Evolutionary conservation across 2,888 invertebrate genomes (phyloP), one percentile per base, ranked within the genome.

Genomic region (Xanthorhoe spadicearia): DNA sequence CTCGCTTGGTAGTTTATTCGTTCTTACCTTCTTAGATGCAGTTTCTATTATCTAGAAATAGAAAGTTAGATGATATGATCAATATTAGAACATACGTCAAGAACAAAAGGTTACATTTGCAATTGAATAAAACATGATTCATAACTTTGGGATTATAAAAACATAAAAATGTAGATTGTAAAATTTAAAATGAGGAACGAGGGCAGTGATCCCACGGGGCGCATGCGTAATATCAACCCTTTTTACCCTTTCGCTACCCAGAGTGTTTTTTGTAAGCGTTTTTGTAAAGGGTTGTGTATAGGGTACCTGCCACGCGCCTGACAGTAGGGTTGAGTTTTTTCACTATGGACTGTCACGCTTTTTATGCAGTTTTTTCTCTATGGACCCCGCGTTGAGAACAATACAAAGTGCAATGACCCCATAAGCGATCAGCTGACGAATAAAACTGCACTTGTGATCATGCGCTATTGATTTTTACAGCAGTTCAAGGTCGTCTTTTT

Each of bases 221-320:
- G 93, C 93, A 93, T 91, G 93, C 93, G 93, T 90, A 88, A 86
- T 86, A 83, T 76, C 88, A 92, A 92, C 92, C 93, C 93, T 92
- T 92, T 92, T 90, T 88, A 90, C 90, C 92, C 92, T 89, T 92
- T 92, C 88, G 86, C 81, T 86, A 87, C 89, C 90, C 92, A 77
- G 86, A 86, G 86, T 79, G 82, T 92, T 89, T 92, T 92, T 93
- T 91, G 84, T 91, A 85, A 87, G 87, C 86, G 84, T 89, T 91
- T 91, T 90, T 90, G 81, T 90, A 92, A 91, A 90, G 92, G 91
- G 91, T 92, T 92, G 89, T 85, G 84, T 85, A 77, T 83, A 87
- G 87, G 88, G 91, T 93, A 93, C 93, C 93, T 93, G 93, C 90
- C 86, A 86, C 88, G 86, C 86, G 87, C 85, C 86, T 83, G 73